These are phyloP conservation scores for Carapus acus DNA, from an alignment of 2,797 vertebrate species.

Conservation along the genomic window DNA sequence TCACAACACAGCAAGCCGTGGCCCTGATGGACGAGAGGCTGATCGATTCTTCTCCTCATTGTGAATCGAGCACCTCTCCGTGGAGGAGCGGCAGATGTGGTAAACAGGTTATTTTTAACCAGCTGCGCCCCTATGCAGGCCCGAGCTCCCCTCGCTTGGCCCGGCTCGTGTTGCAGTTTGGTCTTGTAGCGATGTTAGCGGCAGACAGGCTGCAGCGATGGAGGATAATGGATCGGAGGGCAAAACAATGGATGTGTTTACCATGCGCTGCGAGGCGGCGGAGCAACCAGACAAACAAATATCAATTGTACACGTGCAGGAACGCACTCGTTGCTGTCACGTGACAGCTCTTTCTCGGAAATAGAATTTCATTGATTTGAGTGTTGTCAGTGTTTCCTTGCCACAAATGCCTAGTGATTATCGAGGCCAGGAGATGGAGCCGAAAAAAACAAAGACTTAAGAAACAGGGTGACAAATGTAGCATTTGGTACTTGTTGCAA, in stretches of 20 bases:
- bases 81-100: conserved; percentile 36
- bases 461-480: too few species aligned
- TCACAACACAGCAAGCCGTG: not conserved
- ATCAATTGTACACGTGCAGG: too few species aligned
- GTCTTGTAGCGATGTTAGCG: conserved; percentile 6
- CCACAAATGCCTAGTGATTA: too few species aligned
- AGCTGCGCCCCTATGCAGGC: conserved; percentile 13
- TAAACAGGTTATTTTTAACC: conserved; percentile 64
- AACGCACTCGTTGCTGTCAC: too few species aligned
- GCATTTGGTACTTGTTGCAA: too few species aligned
- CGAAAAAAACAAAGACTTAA: too few species aligned
- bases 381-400: too few species aligned
- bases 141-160: conserved; percentile 23
- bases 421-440: too few species aligned
- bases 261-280: too few species aligned
- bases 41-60: conserved; percentile 48
- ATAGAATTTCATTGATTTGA: too few species aligned
- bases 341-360: too few species aligned
- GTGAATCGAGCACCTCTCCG: conserved; percentile 35
- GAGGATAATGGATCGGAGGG: conserved; percentile 17
- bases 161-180: not conserved
- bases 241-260: conserved; percentile 2
- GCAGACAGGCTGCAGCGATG: not conserved
- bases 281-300: too few species aligned
- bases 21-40: conserved; percentile 37